Base-by-base conservation (phyloP, 1,140 invertebrate genomes). In the Calycopis cecrops region DNA sequence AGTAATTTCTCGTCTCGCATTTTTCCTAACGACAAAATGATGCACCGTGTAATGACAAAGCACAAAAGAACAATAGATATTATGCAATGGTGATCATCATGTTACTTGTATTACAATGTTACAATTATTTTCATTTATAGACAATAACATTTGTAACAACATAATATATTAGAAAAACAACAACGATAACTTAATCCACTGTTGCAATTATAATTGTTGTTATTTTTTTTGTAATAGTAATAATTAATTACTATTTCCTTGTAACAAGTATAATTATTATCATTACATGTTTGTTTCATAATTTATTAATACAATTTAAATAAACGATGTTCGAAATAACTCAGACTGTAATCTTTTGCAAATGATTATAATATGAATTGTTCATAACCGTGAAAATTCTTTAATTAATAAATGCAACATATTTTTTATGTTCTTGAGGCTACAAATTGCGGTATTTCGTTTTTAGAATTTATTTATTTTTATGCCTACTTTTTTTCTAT, bases 1-100 rank as follows among this genome's bases (percentile, higher is more conserved):
- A 54, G 65, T 47, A 62, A 61, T 60, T 62, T 64, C 59, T 52
- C 34, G 52, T 49, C 48, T 52, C 47, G 40, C 55, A 57, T 62
- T 60, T 59, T 48, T 44, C 56, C 60, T 63, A 70, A 68, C 59
- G 66, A 71, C 66, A 61, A 60, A 66, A 71, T 69, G 56, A 69
- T 71, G 57, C 55, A 51, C 55, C 55, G 48, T 59, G 57, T 62
- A 61, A 71, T 63, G 60, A 65, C 47, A 48, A 44, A 62, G 62
- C 44, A 65, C 51, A 42, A 52, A 60, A 58, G 57, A 66, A 69
- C 66, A 66, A 66, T 64, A 37, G 53, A 63, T 47, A 50, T 60
- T 59, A 69, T 59, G 63, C 55, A 58, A 52, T 21, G 18, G 35
- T 53, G 40, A 54, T 48, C 33, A 48, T 60, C 62, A 55, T 57